Conservation (phyloP, 2,888 invertebrate genomes). For the Molanna angustata region DNA sequence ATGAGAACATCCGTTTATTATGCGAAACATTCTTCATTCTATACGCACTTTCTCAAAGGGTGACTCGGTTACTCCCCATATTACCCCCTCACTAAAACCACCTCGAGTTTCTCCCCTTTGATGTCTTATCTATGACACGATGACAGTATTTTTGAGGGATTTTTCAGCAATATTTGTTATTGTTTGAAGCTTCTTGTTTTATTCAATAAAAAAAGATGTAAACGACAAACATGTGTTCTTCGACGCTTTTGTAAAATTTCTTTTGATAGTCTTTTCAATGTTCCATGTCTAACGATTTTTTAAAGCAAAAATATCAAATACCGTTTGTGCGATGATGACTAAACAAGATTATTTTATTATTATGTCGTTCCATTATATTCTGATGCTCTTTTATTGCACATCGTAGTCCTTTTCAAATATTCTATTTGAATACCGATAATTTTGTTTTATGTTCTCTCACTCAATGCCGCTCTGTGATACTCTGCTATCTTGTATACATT, state of each 20-base stretch:
- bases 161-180: background rate
- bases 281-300: too few relatives aligned
- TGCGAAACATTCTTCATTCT: background rate
- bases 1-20: conserved; percentile 3
- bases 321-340: too few relatives aligned
- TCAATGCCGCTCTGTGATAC: too few relatives aligned
- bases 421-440: too few relatives aligned
- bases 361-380: too few relatives aligned
- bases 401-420: too few relatives aligned
- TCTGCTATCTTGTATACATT: too few relatives aligned
- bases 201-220: background rate
- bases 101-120: background rate
- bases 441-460: too few relatives aligned
- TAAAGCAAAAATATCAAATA: background rate
- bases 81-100: background rate
- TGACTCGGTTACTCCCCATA: too few relatives aligned
- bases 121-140: background rate
- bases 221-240: background rate
- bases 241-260: background rate
- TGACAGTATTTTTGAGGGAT: background rate
- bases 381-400: too few relatives aligned
- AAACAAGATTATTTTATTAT: too few relatives aligned
- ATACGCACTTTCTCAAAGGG: too few relatives aligned
- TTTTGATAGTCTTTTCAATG: background rate
- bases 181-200: background rate